These are phyloP conservation scores for Epizoanthus scotinus DNA, from an alignment of 92 coral and sea anemone species.

Conservation along the genomic window DNA sequence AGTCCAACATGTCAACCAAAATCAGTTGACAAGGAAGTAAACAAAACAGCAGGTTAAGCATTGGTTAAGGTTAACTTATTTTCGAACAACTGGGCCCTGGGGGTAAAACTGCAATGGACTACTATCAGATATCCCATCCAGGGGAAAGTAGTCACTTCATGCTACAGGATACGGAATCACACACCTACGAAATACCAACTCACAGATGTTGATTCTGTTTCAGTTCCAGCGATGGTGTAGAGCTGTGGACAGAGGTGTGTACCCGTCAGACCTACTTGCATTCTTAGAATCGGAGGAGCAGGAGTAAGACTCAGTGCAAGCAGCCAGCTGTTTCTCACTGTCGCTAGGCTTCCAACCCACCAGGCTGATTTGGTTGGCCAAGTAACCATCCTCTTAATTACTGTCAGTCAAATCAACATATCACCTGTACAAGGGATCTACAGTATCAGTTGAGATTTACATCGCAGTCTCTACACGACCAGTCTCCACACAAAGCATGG, in stretches of 20 bases:
- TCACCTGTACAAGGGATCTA: not conserved
- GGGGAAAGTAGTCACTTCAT: no score
- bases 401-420: slow-evolving; percentile 27
- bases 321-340: not conserved
- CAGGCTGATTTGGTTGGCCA: slow-evolving; percentile 17
- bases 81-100: no score
- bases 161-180: no score
- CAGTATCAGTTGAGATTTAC: not conserved
- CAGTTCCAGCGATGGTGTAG: slow-evolving; percentile 91
- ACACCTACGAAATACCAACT: no score
- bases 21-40: no score
- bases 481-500: not conserved
- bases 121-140: no score
- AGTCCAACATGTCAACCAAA: no score
- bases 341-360: not conserved
- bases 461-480: not conserved
- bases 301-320: not conserved
- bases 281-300: slow-evolving; percentile 65
- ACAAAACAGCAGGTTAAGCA: no score
- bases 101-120: no score
- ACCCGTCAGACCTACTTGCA: slow-evolving; percentile 79
- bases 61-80: no score
- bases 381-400: not conserved
- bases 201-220: not conserved
- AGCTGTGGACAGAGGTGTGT: slow-evolving; percentile 80